A percentile compares a stretch with the other conserved stretches of the same genome.
These are phyloP conservation scores for Heliconius charithonia DNA, from an alignment of 2,888 invertebrate genomes.

Conservation along the genomic window DNA sequence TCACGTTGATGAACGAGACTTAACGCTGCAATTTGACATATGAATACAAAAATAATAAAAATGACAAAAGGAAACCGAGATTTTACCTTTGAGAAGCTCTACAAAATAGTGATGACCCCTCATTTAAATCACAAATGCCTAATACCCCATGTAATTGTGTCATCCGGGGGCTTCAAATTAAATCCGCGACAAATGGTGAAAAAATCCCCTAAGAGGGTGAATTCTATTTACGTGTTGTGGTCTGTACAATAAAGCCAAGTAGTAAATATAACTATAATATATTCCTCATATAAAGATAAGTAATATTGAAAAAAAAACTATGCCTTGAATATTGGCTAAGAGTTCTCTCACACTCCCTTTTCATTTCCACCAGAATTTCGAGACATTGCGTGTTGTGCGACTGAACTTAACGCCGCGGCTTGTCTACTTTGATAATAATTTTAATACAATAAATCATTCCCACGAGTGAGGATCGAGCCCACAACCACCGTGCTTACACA, in stretches of 20 bases:
- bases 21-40: no score
- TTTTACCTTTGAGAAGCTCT: neutral
- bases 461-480: no score
- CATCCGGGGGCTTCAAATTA: slow-evolving; percentile 44
- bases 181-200: slow-evolving; percentile 46
- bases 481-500: no score
- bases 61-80: no score
- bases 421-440: no score
- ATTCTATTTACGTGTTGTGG: slow-evolving; percentile 22
- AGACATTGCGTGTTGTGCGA: neutral
- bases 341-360: no score
- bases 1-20: no score
- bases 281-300: neutral
- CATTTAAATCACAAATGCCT: slow-evolving; percentile 47
- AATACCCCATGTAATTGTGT: slow-evolving; percentile 49
- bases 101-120: slow-evolving; percentile 33
- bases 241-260: neutral
- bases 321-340: no score
- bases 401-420: no score
- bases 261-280: neutral
- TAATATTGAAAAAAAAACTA: neutral
- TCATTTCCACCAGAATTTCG: neutral
- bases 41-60: no score
- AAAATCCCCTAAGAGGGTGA: slow-evolving; percentile 32
- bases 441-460: no score